phyloP scores from a whole-genome alignment of 2,888 invertebrate genomes.

The Periphyllus acericola region DNA sequence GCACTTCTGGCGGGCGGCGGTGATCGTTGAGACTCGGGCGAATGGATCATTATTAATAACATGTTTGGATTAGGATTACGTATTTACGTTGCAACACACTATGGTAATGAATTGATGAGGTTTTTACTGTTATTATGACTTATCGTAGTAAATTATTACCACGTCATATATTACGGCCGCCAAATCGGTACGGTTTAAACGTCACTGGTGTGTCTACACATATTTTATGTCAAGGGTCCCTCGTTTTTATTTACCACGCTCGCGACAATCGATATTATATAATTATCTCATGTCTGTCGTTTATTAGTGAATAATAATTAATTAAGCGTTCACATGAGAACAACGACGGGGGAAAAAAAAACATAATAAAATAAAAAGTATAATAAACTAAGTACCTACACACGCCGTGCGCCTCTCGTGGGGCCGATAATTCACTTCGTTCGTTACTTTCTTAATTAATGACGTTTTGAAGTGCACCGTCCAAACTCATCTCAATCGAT shows the following conservation, averaged over 20 bases:
- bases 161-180: background rate
- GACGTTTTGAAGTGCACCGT: background rate
- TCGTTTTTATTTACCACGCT: background rate
- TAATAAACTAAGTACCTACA: too few species aligned
- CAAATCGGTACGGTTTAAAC: background rate
- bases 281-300: background rate
- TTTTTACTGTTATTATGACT: background rate
- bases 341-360: background rate
- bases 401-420: background rate
- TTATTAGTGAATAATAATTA: background rate
- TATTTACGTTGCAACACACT: background rate
- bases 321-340: background rate
- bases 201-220: background rate
- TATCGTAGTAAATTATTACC: background rate
- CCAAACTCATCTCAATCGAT: background rate
- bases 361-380: too few species aligned
- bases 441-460: slow-evolving; percentile 9
- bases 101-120: background rate
- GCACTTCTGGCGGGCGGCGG: too few species aligned
- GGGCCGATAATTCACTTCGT: background rate
- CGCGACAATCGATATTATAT: background rate
- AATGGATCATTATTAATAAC: too few species aligned
- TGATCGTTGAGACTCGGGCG: too few species aligned
- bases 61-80: too few species aligned
- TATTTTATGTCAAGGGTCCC: background rate